Evolutionary conservation across 2,888 invertebrate genomes (phyloP).

Genomic region (Epinotia demarniana): DNA sequence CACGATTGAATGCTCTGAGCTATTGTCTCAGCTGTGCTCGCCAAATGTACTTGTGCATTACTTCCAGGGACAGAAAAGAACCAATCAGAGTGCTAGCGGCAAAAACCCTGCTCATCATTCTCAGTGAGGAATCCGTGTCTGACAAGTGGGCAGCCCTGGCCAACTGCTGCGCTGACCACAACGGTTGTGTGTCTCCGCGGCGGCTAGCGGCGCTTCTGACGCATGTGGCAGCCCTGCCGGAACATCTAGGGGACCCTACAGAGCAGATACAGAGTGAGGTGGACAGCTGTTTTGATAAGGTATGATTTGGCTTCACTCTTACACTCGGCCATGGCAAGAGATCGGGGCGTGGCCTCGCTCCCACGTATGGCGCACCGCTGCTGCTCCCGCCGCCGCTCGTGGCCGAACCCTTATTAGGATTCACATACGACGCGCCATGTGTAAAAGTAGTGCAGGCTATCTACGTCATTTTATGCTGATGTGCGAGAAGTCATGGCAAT

Average conservation of each 20-base stretch:
- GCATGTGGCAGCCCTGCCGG: conserved; percentile 85
- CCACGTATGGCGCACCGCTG: too few relatives aligned
- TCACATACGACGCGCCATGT: too few relatives aligned
- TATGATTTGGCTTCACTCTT: conserved; percentile 52
- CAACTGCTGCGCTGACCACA: conserved; percentile 89
- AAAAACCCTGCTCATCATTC: conserved; percentile 87
- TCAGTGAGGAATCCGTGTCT: conserved; percentile 86
- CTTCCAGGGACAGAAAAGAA: conserved; percentile 83
- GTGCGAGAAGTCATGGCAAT: too few relatives aligned
- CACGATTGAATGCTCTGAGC: background rate
- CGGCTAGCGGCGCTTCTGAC: conserved; percentile 86
- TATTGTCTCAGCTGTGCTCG: background rate
- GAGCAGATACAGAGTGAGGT: conserved; percentile 87
- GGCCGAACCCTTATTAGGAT: too few relatives aligned
- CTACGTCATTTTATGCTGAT: too few relatives aligned
- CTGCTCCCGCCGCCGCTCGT: too few relatives aligned
- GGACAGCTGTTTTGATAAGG: conserved; percentile 89
- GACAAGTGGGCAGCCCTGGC: conserved; percentile 88
- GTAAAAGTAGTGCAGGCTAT: too few relatives aligned
- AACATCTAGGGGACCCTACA: conserved; percentile 86
- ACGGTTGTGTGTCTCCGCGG: conserved; percentile 88
- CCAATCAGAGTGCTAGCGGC: conserved; percentile 87
- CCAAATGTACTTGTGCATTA: background rate
- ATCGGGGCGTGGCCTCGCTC: too few relatives aligned
- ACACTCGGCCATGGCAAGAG: too few relatives aligned